Base-by-base conservation (phyloP, 1,140 invertebrate species). In the Stenopsyche tienmushanensis region DNA sequence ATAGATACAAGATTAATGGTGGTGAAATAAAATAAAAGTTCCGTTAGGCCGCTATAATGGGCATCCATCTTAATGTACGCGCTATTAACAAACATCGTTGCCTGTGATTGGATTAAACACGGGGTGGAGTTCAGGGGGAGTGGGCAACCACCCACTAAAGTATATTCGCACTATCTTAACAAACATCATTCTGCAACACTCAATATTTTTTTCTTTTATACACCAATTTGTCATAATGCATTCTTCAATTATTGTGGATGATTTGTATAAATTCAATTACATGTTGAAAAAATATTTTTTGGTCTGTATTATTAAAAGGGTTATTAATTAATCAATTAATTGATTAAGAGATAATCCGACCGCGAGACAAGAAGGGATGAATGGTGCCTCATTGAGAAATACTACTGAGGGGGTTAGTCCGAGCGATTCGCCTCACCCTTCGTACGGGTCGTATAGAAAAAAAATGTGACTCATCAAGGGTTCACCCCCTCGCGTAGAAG, bases 41-140 rank as follows among this genome's bases (percentile, higher is more conserved):
- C n/a, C n/a, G n/a, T n/a, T n/a, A n/a, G n/a, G n/a, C n/a, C n/a
- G n/a, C n/a, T 34, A 34, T 34, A 34, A 7, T 34, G 59, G 26
- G 15, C 58, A 26, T 42, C 67, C 20, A 63, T 25, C 9, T 69
- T 34, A 47, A 69, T 63, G 59, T 41, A 59, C 64, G 24, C 29
- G 45, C 68, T 70, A 66, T 70, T 70, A 70, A 70, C 68, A 70
- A 70, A 70, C 68, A 70, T 66, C 68, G 64, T 58, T 64, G 68
- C 57, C 64, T 66, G 68, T 70, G 68, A 70, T 70, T 70, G 68
- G 68, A 70, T 70, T 70, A 70, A 70, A 70, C 64, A 62, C 42
- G 62, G 64, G 64, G 59, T 52, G 13, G 54, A 55, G 55, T 24
- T 8, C 25, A 17, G 52, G 9, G 24, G 55, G 57, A 44, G 53